Evolutionary conservation across 2,888 invertebrate species (phyloP), one percentile per base, ranked within the genome.

Genomic region (Aphidoletes aphidimyza): DNA sequence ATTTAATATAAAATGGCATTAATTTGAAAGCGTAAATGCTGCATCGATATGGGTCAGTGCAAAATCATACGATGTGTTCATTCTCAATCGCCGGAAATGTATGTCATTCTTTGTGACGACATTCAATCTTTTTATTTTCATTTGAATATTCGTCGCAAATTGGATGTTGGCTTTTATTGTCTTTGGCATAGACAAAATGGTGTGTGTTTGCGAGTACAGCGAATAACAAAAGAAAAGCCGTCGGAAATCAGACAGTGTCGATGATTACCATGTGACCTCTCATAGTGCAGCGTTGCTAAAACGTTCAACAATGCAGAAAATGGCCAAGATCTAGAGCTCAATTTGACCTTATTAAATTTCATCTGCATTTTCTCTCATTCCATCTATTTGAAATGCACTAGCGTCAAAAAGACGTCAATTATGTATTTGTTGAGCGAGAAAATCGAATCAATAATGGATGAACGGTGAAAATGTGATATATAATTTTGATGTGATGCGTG

Each of bases 331-430:
- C 69, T 54, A 22, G 2, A 5, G 54, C 54, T 69, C 69, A 69
- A 69, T 69, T 69, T 69, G 14, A 69, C 69, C 69, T 34, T 69
- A 69, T 69, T 30, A 69, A 69, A 69, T 69, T 54, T 54, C 54
- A 54, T 54, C 30, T 69, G 69, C 14, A 69, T 69, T 69, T n/a
- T 30, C 26, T 69, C 30, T 30, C n/a, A 8, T 22, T 3, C 22
- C 5, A 54, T 26, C 22, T 30, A 69, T 69, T 69, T n/a, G n/a
- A 30, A 69, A 69, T 69, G 69, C 34, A 34, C 34, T 69, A 30
- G 14, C n/a, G n/a, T n/a, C n/a, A n/a, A 69, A 69, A 30, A 69
- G 69, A 69, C 26, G 34, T 69, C 30, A 9, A 69, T 69, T 69
- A 30, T 14, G 69, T 69, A 69, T 69, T 69, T 30, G 22, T 54